Evolutionary conservation across 2,888 invertebrate genomes (phyloP), one percentile per base, ranked within the genome.

Genomic region (Brachypterus glaber): DNA sequence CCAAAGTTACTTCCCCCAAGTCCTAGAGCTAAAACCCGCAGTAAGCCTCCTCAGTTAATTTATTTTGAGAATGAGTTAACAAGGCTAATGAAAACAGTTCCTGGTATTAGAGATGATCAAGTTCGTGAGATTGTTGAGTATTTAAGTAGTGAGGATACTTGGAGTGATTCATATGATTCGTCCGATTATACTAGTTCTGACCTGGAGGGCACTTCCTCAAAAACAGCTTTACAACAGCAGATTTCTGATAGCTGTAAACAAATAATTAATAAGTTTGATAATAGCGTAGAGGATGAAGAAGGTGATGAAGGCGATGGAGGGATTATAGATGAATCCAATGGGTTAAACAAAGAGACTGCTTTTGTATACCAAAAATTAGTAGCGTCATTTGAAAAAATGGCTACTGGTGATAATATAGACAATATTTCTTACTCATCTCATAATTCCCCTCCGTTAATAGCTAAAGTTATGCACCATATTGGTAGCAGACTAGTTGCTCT

Each of bases 101-200:
- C 90, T 1, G 90, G 90, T 16, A 86, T 91, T 48, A 75, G 88
- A 43, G 90, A 89, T 55, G 88, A 89, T 50, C 88, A 90, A 64
- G 90, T 90, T 25, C 77, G 85, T 14, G 90, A 90, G 66, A 89
- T 91, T 37, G 90, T 92, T 1, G 91, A 91, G 64, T 91, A 91
- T 61, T 67, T 91, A 45, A 90, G 89, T 48, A 88, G 88, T 48
- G 91, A 91, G 59, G 91, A 91, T 56, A 87, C 90, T 3, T 90
- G 89, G 88, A 90, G 89, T 47, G 91, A 91, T 62, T 90, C 89
- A 0, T 90, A 89, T 57, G 91, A 91, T 60, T 89, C 89, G 2
- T 89, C 89, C 0, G 90, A 91, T 61, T 90, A 90, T 55, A 90
- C 89, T 2, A 88, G 87, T 46, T 88, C 88, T 0, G 90, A 91